These are phyloP conservation scores for Athripsodes cinereus DNA, from an alignment of 2,888 invertebrate genomes.

Conservation along the genomic window DNA sequence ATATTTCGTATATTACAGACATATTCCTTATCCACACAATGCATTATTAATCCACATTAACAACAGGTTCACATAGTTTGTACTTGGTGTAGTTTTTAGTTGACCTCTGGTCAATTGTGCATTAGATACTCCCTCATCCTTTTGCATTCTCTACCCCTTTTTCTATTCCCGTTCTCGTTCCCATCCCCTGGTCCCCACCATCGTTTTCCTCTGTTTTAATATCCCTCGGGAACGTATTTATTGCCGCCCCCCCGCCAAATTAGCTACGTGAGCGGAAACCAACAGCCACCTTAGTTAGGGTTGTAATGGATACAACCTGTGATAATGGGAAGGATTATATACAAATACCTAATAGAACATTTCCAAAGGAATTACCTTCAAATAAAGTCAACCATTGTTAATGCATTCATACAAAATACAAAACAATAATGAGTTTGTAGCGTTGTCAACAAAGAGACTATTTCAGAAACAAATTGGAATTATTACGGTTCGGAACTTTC, in stretches of 20 bases:
- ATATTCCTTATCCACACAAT: too few relatives aligned
- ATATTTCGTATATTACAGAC: too few relatives aligned
- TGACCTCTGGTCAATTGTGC: neutral
- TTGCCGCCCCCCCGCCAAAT: constrained; percentile 25
- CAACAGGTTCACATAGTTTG: too few relatives aligned
- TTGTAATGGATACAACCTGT: constrained; percentile 9
- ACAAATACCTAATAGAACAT: neutral
- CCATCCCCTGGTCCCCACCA: neutral
- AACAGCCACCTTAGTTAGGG: constrained; percentile 9
- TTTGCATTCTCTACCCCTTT: neutral
- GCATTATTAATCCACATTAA: too few relatives aligned
- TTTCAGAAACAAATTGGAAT: neutral
- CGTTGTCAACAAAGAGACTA: neutral
- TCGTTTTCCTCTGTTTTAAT: constrained; percentile 23
- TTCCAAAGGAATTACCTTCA: neutral
- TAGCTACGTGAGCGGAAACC: constrained; percentile 27
- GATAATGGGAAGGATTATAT: constrained; percentile 20
- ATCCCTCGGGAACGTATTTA: constrained; percentile 26
- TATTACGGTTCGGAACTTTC: neutral
- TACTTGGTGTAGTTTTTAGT: neutral
- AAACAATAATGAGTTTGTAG: neutral
- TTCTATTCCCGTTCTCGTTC: neutral
- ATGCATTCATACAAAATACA: neutral
- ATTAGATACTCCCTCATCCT: neutral
- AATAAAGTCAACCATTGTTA: constrained; percentile 1